Conservation (phyloP, 2,797 vertebrate species). For the Molossus molossus region DNA sequence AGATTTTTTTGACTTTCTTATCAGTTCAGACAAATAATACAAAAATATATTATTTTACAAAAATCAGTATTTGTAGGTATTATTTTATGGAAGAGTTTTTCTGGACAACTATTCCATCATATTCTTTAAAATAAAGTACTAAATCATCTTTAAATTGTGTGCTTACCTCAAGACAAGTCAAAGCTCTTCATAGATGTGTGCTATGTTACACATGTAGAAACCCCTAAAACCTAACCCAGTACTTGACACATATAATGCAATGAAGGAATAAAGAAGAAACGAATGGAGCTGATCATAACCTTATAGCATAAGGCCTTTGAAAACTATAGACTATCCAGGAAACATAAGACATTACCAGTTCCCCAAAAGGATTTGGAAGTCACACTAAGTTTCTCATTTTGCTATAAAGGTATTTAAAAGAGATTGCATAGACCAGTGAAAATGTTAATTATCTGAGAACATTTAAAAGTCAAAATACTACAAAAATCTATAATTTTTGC, state of each 20-base stretch:
- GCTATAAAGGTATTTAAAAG: neutral
- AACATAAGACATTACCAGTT: neutral
- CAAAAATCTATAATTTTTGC: neutral
- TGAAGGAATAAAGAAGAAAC: conserved; percentile 17
- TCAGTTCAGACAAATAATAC: neutral
- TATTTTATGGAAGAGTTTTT: conserved; percentile 33
- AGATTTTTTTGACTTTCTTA: conserved; percentile 2
- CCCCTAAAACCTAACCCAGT: neutral
- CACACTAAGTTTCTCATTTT: conserved; percentile 48
- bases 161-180: neutral
- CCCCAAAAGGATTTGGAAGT: conserved; percentile 29
- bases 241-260: neutral
- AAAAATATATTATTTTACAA: conserved; percentile 42
- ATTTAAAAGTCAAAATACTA: conserved; percentile 15
- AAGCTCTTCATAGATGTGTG: neutral
- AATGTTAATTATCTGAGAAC: conserved; percentile 37
- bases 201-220: neutral
- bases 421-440: neutral
- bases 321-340: neutral
- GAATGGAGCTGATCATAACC: neutral
- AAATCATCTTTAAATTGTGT: conserved; percentile 42
- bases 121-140: conserved; percentile 24
- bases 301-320: neutral
- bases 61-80: neutral
- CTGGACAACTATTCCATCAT: neutral